These are phyloP conservation scores for Melanostigma gelatinosum DNA, from an alignment of 2,113 vertebrate species.

Conservation along the genomic window DNA sequence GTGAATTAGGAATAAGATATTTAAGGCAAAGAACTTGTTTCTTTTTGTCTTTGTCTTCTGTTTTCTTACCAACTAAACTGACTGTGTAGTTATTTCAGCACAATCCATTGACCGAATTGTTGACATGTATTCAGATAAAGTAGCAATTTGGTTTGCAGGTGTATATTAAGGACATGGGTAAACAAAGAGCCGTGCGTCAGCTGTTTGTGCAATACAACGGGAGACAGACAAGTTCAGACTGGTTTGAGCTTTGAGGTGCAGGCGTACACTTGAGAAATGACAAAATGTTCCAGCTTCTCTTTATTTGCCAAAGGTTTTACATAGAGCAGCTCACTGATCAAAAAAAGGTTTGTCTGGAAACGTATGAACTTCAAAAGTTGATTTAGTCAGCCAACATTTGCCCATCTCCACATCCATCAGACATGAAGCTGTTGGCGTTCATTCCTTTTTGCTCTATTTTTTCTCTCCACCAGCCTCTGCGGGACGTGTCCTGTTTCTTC, in stretches of 20 bases:
- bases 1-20: background rate
- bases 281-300: background rate
- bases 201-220: background rate
- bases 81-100: background rate
- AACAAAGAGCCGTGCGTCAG: slow-evolving; percentile 18
- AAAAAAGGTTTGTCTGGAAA: background rate
- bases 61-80: background rate
- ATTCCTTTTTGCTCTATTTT: background rate
- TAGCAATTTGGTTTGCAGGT: background rate
- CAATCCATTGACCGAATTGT: background rate
- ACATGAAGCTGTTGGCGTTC: background rate
- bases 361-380: background rate
- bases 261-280: background rate
- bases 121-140: background rate
- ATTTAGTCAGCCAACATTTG: background rate
- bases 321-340: background rate
- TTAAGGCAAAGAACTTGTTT: background rate
- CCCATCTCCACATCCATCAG: too few species aligned
- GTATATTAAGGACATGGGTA: background rate
- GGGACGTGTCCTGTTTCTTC: background rate
- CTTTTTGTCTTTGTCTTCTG: background rate
- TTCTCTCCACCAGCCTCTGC: background rate
- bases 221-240: slow-evolving; percentile 10
- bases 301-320: background rate
- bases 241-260: background rate